These are phyloP conservation scores for Xestobium rufovillosum DNA, from an alignment of 2,888 invertebrate genomes.

Conservation along the genomic window DNA sequence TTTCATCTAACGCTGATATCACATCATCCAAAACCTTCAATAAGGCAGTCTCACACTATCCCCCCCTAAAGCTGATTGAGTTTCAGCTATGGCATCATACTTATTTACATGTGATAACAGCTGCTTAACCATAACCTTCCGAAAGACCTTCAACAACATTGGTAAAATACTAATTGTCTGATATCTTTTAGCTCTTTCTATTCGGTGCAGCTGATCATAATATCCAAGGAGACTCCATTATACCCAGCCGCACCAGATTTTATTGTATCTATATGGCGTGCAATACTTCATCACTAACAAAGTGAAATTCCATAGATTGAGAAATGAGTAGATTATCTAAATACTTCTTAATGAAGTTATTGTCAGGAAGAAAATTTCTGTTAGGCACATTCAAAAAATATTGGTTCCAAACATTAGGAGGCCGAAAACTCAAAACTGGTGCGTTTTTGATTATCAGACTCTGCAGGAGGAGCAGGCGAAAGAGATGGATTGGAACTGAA, in stretches of 20 bases:
- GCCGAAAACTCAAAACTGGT: no score
- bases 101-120: background rate
- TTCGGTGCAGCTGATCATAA: background rate
- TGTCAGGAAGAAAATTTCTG: no score
- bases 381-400: no score
- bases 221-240: background rate
- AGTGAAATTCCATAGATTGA: no score
- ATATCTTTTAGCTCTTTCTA: slow-evolving; percentile 1
- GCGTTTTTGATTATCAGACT: no score
- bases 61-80: background rate
- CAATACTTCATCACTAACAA: slow-evolving; percentile 1
- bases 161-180: slow-evolving; percentile 3
- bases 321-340: no score
- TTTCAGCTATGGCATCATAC: background rate
- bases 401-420: no score
- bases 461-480: no score
- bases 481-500: no score
- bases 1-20: background rate
- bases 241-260: background rate
- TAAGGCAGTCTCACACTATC: slow-evolving; percentile 1
- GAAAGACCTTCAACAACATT: background rate
- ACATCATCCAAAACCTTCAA: background rate
- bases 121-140: background rate
- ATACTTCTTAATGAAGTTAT: no score
- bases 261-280: background rate